phyloP scores from a whole-genome alignment of 2,797 vertebrate genomes.

The Pelobates cultripes region DNA sequence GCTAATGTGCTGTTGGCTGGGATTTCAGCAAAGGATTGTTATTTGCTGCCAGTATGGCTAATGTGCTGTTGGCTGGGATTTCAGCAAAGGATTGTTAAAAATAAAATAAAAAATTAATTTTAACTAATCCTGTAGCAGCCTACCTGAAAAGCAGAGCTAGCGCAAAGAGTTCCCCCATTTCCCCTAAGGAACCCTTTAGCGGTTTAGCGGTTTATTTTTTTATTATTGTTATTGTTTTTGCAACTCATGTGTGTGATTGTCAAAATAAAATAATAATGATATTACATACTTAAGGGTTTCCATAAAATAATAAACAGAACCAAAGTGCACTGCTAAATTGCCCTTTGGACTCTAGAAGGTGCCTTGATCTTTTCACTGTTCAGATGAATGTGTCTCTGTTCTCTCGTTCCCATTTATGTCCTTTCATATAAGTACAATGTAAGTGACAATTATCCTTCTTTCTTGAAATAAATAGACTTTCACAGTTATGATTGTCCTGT shows the following conservation, averaged over 20 bases:
- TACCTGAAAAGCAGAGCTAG: neutral
- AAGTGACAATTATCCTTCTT: constrained; percentile 63
- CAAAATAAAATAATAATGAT: constrained; percentile 1
- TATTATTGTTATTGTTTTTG: constrained; percentile 22
- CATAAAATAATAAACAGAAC: constrained; percentile 60
- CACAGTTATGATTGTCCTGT: constrained; percentile 61
- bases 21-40: no score
- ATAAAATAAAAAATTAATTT: no score
- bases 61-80: no score
- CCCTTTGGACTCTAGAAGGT: constrained; percentile 72
- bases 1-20: no score
- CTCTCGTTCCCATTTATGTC: constrained; percentile 56
- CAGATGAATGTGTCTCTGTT: constrained; percentile 68
- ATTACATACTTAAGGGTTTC: constrained; percentile 44
- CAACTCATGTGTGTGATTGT: constrained; percentile 8
- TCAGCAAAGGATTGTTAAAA: no score
- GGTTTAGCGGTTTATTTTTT: constrained; percentile 23
- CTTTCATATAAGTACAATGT: constrained; percentile 67
- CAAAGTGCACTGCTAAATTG: constrained; percentile 70
- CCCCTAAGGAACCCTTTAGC: neutral
- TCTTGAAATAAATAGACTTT: constrained; percentile 74
- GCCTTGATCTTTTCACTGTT: constrained; percentile 72
- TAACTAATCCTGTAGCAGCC: neutral
- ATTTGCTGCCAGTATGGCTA: no score
- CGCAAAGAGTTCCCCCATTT: neutral